These are phyloP conservation scores for Cistogaster globosa DNA, from an alignment of 2,888 invertebrate genomes.

Conservation along the genomic window DNA sequence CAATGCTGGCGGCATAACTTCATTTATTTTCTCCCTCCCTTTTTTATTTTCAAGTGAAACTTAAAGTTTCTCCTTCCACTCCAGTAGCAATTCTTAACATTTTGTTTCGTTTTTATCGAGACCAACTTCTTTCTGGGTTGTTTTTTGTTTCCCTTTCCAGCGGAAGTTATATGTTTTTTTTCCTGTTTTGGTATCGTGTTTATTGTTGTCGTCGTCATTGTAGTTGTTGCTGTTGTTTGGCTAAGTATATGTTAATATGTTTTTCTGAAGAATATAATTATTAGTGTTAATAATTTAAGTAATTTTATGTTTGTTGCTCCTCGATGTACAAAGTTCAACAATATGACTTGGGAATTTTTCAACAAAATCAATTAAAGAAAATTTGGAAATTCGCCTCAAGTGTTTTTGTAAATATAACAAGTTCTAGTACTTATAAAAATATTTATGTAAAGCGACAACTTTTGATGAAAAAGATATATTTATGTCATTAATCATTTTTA, in stretches of 20 bases:
- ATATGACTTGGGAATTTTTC: slow-evolving; percentile 1
- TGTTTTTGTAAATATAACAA: no score
- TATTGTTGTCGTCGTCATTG: slow-evolving; percentile 39
- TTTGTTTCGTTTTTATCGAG: slow-evolving; percentile 44
- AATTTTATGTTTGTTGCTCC: slow-evolving; percentile 70
- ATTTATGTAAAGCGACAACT: not conserved
- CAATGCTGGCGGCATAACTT: slow-evolving; percentile 20
- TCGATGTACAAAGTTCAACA: slow-evolving; percentile 46
- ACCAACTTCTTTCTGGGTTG: slow-evolving; percentile 16
- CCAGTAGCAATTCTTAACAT: slow-evolving; percentile 19
- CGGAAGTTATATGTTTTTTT: slow-evolving; percentile 67
- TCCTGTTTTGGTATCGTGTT: slow-evolving; percentile 46
- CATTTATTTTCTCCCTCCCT: slow-evolving; percentile 7
- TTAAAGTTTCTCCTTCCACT: not conserved
- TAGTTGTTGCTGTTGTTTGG: slow-evolving; percentile 8
- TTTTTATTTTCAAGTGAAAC: not conserved
- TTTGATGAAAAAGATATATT: not conserved
- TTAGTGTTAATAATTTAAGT: slow-evolving; percentile 61
- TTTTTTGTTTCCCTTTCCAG: no score
- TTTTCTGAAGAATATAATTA: slow-evolving; percentile 29
- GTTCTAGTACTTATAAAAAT: no score
- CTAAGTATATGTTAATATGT: slow-evolving; percentile 18
- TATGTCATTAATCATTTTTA: no score
- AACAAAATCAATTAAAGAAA: not conserved
- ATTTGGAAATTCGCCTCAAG: no score